Conservation (phyloP, 2,888 invertebrate genomes). For the Congeria kusceri region DNA sequence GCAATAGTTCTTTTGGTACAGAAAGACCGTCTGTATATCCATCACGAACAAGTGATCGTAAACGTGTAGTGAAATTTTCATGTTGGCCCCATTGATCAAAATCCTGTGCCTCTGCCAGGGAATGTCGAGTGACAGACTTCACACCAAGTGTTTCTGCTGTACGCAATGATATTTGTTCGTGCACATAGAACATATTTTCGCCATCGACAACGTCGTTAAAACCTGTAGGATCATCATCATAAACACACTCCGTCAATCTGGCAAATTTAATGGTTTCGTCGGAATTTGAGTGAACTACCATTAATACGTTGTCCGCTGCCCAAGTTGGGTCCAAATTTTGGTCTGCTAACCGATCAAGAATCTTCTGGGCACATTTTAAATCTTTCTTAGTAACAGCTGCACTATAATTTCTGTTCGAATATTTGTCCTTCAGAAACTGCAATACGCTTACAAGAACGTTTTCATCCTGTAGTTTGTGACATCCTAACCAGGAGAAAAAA, state of each 20-base stretch:
- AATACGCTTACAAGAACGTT: background rate
- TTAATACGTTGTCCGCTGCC: background rate
- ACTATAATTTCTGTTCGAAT: background rate
- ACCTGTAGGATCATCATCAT: background rate
- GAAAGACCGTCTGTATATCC: constrained; percentile 78
- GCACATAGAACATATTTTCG: constrained; percentile 26
- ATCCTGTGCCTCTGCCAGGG: constrained; percentile 7
- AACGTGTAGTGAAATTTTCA: constrained; percentile 73
- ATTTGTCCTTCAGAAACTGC: background rate
- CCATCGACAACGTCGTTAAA: constrained; percentile 1
- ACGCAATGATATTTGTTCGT: constrained; percentile 58
- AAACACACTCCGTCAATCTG: background rate
- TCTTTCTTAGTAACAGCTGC: background rate
- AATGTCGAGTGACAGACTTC: background rate
- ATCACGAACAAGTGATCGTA: constrained; percentile 69
- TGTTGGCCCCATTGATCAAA: constrained; percentile 72
- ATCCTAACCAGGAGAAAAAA: constrained; percentile 3
- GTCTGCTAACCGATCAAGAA: constrained; percentile 1
- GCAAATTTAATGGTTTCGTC: constrained; percentile 1
- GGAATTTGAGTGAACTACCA: background rate
- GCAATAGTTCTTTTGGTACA: constrained; percentile 78
- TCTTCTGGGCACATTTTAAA: background rate
- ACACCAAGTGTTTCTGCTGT: constrained; percentile 33
- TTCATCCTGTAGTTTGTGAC: background rate
- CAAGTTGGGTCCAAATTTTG: background rate